Percentiles rank a stretch among this genome's conserved stretches.
These are phyloP conservation scores for Trogon surrucura DNA, from an alignment of 2,113 vertebrate species.

Conservation along the genomic window DNA sequence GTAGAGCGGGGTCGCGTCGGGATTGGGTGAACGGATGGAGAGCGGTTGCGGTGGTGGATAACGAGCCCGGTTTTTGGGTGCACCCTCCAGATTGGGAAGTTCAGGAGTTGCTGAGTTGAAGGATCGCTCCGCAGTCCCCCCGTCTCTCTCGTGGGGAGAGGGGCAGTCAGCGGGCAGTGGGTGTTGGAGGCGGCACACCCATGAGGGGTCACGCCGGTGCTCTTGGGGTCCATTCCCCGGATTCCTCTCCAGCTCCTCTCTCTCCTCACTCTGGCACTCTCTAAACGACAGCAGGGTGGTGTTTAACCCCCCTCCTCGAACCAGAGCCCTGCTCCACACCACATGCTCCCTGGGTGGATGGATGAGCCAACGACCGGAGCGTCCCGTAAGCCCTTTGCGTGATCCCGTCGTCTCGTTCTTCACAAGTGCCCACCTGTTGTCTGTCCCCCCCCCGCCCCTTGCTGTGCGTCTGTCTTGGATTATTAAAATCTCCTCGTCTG, in stretches of 20 bases:
- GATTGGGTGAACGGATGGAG: accelerated
- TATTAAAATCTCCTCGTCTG: background rate
- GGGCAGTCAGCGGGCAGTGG: background rate
- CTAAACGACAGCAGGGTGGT: background rate
- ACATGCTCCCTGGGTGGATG: accelerated
- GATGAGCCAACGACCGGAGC: background rate
- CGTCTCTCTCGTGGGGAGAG: too few species aligned
- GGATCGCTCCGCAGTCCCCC: accelerated
- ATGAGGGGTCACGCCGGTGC: accelerated
- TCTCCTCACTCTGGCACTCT: background rate
- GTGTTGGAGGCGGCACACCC: background rate
- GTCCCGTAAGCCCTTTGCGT: background rate
- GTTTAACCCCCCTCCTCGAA: too few species aligned
- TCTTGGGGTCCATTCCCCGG: background rate
- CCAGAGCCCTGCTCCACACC: background rate
- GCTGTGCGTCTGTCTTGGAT: background rate
- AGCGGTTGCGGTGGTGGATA: background rate
- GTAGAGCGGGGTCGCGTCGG: accelerated
- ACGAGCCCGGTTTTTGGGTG: accelerated
- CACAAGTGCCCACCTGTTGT: background rate
- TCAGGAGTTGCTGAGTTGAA: accelerated
- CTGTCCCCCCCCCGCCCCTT: background rate
- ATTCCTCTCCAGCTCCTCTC: background rate
- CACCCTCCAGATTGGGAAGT: background rate
- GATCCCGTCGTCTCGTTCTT: background rate